A percentile compares a stretch with the other conserved stretches of the same genome.
These are phyloP conservation scores for Parthenolecanium corni DNA, from an alignment of 2,888 invertebrate genomes.

Conservation along the genomic window DNA sequence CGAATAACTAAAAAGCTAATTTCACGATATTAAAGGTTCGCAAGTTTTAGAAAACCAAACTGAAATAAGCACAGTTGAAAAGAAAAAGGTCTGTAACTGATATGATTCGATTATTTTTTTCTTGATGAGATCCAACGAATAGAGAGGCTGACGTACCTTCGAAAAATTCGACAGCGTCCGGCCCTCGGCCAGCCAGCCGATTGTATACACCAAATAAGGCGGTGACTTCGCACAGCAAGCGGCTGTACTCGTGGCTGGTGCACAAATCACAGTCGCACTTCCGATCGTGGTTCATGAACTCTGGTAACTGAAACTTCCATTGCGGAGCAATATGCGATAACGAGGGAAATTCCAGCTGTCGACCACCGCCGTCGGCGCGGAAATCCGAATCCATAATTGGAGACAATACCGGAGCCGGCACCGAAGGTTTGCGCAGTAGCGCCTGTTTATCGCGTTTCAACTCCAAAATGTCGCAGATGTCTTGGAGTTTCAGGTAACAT, in stretches of 20 bases:
- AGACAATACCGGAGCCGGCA: not conserved
- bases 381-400: not conserved
- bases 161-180: not conserved
- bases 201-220: not conserved
- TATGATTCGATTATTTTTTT: no score
- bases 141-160: no score
- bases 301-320: conserved; percentile 7
- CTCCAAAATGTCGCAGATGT: not conserved
- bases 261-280: not conserved
- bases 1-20: no score
- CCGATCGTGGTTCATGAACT: not conserved
- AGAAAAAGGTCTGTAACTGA: no score
- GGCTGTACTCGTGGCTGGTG: not conserved
- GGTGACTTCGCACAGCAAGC: conserved; percentile 7
- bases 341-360: not conserved
- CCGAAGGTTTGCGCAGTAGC: not conserved
- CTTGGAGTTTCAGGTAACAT: not conserved
- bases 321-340: not conserved
- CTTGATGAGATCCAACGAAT: no score
- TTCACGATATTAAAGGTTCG: no score
- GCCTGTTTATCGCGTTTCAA: not conserved
- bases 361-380: not conserved
- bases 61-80: no score
- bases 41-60: no score
- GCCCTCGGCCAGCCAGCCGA: not conserved